These are phyloP conservation scores for Julus scandinavius DNA, from an alignment of 2,888 invertebrate species.

Conservation along the genomic window DNA sequence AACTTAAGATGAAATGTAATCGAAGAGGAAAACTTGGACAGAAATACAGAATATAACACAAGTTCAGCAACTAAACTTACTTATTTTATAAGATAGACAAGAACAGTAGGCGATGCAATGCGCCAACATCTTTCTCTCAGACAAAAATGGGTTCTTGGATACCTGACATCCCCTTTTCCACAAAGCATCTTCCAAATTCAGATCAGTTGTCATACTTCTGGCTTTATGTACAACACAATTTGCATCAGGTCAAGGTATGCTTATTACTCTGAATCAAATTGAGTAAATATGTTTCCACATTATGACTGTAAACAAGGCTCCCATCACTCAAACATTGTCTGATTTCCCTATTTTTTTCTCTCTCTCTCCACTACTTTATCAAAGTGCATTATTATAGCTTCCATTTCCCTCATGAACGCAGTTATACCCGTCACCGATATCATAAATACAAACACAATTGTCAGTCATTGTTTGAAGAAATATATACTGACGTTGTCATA, in stretches of 20 bases:
- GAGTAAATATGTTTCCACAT: not conserved
- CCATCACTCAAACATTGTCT: conserved; percentile 4
- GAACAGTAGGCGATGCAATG: too few relatives aligned
- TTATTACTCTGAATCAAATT: conserved; percentile 12
- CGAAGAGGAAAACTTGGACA: too few relatives aligned
- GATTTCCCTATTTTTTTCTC: not conserved
- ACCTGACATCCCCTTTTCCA: not conserved
- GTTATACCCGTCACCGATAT: conserved; percentile 42
- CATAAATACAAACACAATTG: conserved; percentile 42
- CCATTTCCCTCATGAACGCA: conserved; percentile 9
- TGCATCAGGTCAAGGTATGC: not conserved
- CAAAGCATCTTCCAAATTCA: not conserved
- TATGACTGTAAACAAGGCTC: not conserved
- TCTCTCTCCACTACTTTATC: not conserved
- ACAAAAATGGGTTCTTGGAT: too few relatives aligned
- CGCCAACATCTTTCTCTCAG: too few relatives aligned
- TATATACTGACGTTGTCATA: conserved; percentile 31
- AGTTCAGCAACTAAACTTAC: too few relatives aligned
- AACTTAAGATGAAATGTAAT: too few relatives aligned
- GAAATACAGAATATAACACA: too few relatives aligned
- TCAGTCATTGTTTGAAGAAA: conserved; percentile 30
- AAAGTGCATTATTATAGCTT: not conserved
- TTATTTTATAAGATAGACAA: too few relatives aligned
- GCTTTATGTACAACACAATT: not conserved
- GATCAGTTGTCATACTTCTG: not conserved